Conservation (phyloP, 2,797 vertebrate species). For the Protonibea diacanthus region DNA sequence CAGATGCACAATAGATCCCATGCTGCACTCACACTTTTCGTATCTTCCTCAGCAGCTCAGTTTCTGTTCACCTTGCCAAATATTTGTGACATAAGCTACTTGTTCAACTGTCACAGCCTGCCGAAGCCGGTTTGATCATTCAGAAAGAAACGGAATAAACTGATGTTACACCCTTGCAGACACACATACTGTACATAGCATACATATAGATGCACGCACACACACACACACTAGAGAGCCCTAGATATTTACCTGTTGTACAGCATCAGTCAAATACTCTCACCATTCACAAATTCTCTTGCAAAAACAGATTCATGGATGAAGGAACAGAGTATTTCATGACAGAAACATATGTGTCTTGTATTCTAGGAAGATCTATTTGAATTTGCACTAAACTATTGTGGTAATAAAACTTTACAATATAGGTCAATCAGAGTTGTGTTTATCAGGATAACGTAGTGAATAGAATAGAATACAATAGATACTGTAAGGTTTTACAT, state of each 20-base stretch:
- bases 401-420: not conserved
- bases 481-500: too few species aligned
- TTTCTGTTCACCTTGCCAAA: slow-evolving; percentile 41
- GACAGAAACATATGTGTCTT: not conserved
- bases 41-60: slow-evolving; percentile 26
- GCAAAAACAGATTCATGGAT: not conserved
- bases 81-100: slow-evolving; percentile 19
- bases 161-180: not conserved
- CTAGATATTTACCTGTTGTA: not conserved
- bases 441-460: not conserved
- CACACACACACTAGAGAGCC: not conserved
- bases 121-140: slow-evolving; percentile 10
- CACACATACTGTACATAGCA: not conserved
- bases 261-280: not conserved
- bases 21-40: not conserved
- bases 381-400: not conserved
- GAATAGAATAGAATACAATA: not conserved
- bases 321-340: not conserved
- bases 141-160: not conserved
- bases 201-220: not conserved
- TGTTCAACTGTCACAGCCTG: slow-evolving; percentile 1
- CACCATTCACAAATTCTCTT: not conserved
- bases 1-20: not conserved
- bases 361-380: not conserved
- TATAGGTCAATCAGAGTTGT: not conserved